Base-by-base conservation (phyloP, 2,797 vertebrate genomes). In the Nyctalus aviator region DNA sequence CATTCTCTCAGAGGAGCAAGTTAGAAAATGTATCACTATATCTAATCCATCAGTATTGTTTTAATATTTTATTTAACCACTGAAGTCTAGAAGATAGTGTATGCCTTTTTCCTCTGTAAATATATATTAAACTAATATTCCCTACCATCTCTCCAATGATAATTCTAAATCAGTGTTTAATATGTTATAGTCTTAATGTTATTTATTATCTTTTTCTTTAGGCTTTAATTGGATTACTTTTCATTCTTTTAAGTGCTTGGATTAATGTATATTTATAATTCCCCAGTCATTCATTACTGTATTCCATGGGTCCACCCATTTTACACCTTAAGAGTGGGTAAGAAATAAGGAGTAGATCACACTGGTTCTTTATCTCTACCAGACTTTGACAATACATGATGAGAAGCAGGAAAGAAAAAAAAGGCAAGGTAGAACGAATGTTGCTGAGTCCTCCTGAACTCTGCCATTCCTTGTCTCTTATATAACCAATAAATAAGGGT, bases 111-210 rank as follows among this genome's bases (percentile, higher is more conserved):
- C 37, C 72, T 68, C 17, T 71, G 57, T 62, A 64, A 93, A 78
- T 66, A n/a, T 76, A 64, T 50, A 46, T 83, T 37, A 55, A 79
- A 66, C 1, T 44, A 57, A 84, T n/a, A 75, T 75, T 12, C 27
- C 44, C 32, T n/a, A 76, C 15, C 53, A 53, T 71, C 27, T 91
- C 81, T 76, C 59, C n/a, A 48, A 30, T 77, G 46, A 59, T 55
- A 90, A 88, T 55, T 88, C 30, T 53, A 90, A 85, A 15, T 84
- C 57, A 59, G 20, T 68, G 50, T 73, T 88, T 41, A 81, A 83
- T 46, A 91, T 48, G 55, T 41, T 50, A 53, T 44, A 73, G 21
- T 84, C 37, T 78, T 73, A 77, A 57, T 69, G 27, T 48, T 48
- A 86, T 27, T 68, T 95, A 41, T 53, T 27, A 78, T 66, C 6